Conservation (phyloP, 2,113 vertebrate genomes). For the Erythrolamprus reginae region DNA sequence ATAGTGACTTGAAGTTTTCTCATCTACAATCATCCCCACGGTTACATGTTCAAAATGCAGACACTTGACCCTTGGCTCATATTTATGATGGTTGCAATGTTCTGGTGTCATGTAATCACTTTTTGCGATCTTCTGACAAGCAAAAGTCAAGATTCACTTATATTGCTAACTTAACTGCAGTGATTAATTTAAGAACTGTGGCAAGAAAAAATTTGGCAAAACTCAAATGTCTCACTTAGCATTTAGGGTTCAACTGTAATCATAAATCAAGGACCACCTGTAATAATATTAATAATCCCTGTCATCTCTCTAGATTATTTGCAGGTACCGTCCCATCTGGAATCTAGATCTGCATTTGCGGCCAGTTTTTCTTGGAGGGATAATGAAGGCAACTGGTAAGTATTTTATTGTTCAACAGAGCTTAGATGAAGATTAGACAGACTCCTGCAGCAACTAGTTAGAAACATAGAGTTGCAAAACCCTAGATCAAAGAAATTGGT, state of each 20-base stretch:
- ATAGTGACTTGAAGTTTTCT: neutral
- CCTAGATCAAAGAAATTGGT: neutral
- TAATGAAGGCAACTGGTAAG: neutral
- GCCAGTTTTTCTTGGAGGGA: neutral
- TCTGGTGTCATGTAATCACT: neutral
- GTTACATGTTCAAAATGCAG: neutral
- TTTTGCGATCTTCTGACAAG: neutral
- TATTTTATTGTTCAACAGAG: neutral
- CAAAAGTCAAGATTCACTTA: neutral
- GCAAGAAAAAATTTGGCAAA: neutral
- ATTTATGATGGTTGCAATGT: neutral
- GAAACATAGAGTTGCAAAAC: neutral
- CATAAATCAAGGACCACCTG: neutral
- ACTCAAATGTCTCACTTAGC: neutral
- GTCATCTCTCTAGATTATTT: neutral
- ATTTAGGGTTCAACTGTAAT: neutral
- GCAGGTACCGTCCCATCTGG: neutral
- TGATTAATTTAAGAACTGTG: neutral
- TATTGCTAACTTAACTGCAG: neutral
- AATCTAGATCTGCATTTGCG: neutral
- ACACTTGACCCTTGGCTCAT: neutral
- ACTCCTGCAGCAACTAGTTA: neutral
- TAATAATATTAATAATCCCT: neutral
- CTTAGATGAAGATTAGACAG: neutral
- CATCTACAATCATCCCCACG: neutral